phyloP scores from a whole-genome alignment of 2,888 invertebrate species.

The Melanchra persicariae region DNA sequence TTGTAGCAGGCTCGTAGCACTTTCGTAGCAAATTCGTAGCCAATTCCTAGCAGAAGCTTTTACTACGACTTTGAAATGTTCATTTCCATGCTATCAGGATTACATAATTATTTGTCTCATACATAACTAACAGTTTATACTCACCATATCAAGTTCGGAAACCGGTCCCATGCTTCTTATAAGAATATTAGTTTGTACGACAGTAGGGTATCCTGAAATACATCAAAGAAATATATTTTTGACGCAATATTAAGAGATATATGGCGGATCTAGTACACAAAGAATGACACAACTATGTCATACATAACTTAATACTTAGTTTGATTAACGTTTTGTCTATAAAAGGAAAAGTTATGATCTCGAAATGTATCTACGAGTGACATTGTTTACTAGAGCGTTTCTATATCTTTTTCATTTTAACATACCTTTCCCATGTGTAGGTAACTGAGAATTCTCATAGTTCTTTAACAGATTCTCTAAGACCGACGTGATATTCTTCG shows the following conservation, averaged over 20 bases:
- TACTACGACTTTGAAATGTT: too few relatives aligned
- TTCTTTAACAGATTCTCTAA: conserved; percentile 96
- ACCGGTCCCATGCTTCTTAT: conserved; percentile 98
- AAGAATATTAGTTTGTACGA: conserved; percentile 96
- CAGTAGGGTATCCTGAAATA: conserved; percentile 94
- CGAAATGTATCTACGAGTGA: conserved; percentile 7
- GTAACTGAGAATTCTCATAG: conserved; percentile 97
- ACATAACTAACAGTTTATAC: too few relatives aligned
- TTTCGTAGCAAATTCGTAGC: conserved; percentile 3
- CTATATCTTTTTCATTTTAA: conserved; percentile 83
- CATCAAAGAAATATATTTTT: conserved; percentile 41
- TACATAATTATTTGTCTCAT: too few relatives aligned
- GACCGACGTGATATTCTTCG: conserved; percentile 96
- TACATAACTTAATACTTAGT: conserved; percentile 41
- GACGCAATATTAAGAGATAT: conserved; percentile 22
- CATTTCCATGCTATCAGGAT: too few relatives aligned
- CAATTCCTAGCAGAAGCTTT: background rate
- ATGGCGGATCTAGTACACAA: conserved; percentile 4
- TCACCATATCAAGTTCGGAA: conserved; percentile 97
- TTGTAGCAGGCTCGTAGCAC: conserved; percentile 16
- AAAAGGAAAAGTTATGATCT: conserved; percentile 19
- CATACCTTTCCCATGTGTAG: conserved; percentile 96
- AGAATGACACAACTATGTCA: conserved; percentile 20
- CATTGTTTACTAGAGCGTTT: conserved; percentile 20
- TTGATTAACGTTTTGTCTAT: conserved; percentile 44